These are phyloP conservation scores for Ethmia dodecea DNA, from an alignment of 2,888 invertebrate species.

Conservation along the genomic window DNA sequence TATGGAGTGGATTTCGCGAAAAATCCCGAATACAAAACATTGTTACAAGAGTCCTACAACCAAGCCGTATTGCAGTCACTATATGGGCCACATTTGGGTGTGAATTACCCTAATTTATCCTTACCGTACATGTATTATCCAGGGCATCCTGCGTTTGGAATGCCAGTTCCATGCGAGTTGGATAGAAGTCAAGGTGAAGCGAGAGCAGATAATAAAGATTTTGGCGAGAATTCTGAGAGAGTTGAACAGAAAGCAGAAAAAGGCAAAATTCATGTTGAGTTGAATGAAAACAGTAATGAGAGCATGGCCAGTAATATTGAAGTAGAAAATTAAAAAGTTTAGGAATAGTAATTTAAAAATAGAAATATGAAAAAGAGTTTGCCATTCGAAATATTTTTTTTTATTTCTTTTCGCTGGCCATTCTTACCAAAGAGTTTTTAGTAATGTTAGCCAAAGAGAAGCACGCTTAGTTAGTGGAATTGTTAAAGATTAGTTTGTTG, in stretches of 20 bases:
- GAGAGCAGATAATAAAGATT: conserved; percentile 36
- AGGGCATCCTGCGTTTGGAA: conserved; percentile 57
- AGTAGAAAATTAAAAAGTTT: conserved; percentile 54
- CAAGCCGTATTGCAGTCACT: conserved; percentile 68
- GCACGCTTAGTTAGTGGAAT: conserved; percentile 47
- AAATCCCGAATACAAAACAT: conserved; percentile 66
- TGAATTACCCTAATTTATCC: conserved; percentile 62
- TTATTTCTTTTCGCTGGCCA: conserved; percentile 9
- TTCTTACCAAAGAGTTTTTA: conserved; percentile 24
- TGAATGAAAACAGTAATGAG: conserved; percentile 67
- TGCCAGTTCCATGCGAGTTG: conserved; percentile 53
- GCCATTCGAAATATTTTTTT: background rate
- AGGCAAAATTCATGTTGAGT: conserved; percentile 40
- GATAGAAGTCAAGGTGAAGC: conserved; percentile 47
- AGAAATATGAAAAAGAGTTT: background rate
- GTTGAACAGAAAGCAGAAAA: conserved; percentile 42
- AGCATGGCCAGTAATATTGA: conserved; percentile 75
- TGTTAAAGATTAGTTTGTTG: conserved; percentile 52
- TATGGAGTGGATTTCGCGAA: conserved; percentile 70
- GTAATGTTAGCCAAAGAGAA: conserved; percentile 38
- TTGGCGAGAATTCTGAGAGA: conserved; percentile 37
- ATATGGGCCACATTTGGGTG: conserved; percentile 66
- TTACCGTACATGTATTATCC: conserved; percentile 71
- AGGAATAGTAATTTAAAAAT: background rate
- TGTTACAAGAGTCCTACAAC: conserved; percentile 69